phyloP scores from a whole-genome alignment of 2,797 vertebrate species.

The Petrocephalus schoutedeni region DNA sequence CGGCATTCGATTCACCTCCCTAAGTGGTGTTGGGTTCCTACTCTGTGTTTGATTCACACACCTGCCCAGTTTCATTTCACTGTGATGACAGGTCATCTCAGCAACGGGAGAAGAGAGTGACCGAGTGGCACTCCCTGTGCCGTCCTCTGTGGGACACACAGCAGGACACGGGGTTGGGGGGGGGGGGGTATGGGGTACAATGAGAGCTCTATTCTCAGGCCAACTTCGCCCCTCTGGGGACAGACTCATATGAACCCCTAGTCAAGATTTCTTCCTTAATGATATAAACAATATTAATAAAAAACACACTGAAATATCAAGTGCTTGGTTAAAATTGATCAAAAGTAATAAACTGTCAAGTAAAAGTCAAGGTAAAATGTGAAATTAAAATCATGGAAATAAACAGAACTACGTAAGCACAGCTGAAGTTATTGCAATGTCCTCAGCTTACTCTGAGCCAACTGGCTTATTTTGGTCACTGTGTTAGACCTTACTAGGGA shows the following conservation, averaged over 20 bases:
- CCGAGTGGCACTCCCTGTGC: slow-evolving; percentile 70
- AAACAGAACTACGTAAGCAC: neutral
- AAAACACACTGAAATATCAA: neutral
- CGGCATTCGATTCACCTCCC: slow-evolving; percentile 19
- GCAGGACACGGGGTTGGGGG: slow-evolving; percentile 18
- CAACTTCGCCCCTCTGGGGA: slow-evolving; percentile 44
- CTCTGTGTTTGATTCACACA: slow-evolving; percentile 50
- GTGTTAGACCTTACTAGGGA: slow-evolving; percentile 58
- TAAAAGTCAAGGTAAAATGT: neutral
- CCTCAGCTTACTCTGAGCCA: slow-evolving; percentile 20
- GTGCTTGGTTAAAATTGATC: neutral
- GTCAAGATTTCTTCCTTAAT: slow-evolving; percentile 13
- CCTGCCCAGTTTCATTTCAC: slow-evolving; percentile 74
- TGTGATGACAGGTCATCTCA: slow-evolving; percentile 73
- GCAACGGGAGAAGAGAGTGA: slow-evolving; percentile 65
- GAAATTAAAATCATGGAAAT: slow-evolving; percentile 4
- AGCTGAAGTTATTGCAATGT: neutral
- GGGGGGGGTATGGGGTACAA: slow-evolving; percentile 55
- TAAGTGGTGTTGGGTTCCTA: slow-evolving; percentile 24
- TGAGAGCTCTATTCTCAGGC: slow-evolving; percentile 62
- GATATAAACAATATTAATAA: neutral
- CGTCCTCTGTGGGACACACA: slow-evolving; percentile 52
- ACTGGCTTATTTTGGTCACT: slow-evolving; percentile 53
- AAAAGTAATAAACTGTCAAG: neutral
- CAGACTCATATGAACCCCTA: slow-evolving; percentile 33